phyloP scores from a whole-genome alignment of 2,113 vertebrate genomes.

The Meriones unguiculatus region DNA sequence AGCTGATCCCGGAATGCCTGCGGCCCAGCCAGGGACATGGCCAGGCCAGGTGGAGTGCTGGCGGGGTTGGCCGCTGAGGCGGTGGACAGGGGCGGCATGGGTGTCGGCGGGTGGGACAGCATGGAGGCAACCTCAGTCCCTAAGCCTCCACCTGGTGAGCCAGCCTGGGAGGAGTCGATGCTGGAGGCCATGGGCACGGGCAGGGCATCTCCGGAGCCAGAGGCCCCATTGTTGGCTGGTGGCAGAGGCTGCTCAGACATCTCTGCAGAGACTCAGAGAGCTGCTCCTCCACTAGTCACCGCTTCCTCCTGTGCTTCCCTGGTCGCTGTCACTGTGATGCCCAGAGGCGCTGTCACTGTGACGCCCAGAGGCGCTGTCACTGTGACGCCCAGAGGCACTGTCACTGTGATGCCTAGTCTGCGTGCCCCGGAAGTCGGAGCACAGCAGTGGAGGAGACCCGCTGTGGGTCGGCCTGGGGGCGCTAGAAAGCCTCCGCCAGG shows the following conservation, averaged over 20 bases:
- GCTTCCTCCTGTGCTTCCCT: no score
- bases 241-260: slow-evolving; percentile 84
- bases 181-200: slow-evolving; percentile 67
- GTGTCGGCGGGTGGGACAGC: slow-evolving; percentile 72
- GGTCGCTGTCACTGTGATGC: no score
- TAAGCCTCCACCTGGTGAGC: slow-evolving; percentile 68
- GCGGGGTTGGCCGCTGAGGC: no score
- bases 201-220: slow-evolving; percentile 70
- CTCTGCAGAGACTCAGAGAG: slow-evolving; percentile 80
- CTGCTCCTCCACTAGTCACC: slow-evolving; percentile 71
- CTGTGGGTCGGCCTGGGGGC: no score
- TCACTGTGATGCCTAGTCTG: no score
- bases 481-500: no score
- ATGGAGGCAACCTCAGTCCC: slow-evolving; percentile 78
- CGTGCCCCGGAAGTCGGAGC: no score
- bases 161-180: slow-evolving; percentile 65
- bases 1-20: slow-evolving; percentile 22
- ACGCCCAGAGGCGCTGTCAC: no score
- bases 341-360: no score
- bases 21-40: slow-evolving; percentile 33
- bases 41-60: no score
- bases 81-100: slow-evolving; percentile 59
- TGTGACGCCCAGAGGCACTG: no score
- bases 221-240: slow-evolving; percentile 63
- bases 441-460: no score